phyloP scores from a whole-genome alignment of 2,888 invertebrate species.

The Heliothis peltigera region DNA sequence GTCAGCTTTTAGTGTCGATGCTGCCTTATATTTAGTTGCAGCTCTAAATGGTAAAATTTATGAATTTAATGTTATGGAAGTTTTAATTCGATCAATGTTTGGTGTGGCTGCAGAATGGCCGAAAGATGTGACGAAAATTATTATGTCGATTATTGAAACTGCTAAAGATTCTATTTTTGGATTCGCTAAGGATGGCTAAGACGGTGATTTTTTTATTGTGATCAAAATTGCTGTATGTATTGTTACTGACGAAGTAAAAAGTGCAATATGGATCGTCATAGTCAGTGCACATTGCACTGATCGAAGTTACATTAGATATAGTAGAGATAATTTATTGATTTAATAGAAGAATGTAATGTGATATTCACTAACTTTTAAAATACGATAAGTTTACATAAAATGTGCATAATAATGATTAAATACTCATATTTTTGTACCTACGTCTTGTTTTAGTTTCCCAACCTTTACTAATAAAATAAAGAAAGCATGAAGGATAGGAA shows the following conservation, averaged over 20 bases:
- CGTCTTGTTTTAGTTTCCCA: background rate
- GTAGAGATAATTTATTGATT: no score
- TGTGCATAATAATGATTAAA: constrained; percentile 22
- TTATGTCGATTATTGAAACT: constrained; percentile 74
- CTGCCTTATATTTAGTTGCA: constrained; percentile 76
- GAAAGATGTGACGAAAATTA: constrained; percentile 71
- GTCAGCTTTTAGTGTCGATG: constrained; percentile 77
- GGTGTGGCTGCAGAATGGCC: constrained; percentile 65
- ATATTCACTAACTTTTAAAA: no score
- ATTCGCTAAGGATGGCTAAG: constrained; percentile 25
- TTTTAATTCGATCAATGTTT: constrained; percentile 77
- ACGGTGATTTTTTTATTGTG: background rate
- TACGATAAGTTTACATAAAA: no score
- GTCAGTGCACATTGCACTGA: no score
- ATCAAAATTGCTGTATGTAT: background rate
- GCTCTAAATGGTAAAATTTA: constrained; percentile 80
- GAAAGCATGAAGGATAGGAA: no score
- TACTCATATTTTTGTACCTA: constrained; percentile 30
- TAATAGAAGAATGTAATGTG: no score
- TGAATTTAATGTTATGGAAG: constrained; percentile 81
- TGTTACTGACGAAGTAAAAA: no score
- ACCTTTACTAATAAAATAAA: no score
- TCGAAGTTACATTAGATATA: no score
- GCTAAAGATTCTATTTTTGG: constrained; percentile 67
- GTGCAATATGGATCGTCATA: no score